Evolutionary conservation across 2,113 vertebrate genomes (phyloP).

Genomic region (Spheniscus mendiculus): DNA sequence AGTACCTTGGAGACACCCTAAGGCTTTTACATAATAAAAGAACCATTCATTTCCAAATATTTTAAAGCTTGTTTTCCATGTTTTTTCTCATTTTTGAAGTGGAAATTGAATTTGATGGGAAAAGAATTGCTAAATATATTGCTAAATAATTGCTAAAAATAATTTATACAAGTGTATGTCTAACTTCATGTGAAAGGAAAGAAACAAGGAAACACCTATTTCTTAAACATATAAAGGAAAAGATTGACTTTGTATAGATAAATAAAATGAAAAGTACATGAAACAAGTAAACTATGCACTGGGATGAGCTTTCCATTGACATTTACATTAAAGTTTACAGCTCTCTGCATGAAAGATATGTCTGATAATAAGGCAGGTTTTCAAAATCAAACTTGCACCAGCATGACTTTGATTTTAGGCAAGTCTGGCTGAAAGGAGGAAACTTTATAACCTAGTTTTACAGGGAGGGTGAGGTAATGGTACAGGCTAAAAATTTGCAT

Average conservation of each 20-base stretch:
- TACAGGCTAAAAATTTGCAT: background rate
- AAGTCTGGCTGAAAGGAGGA: background rate
- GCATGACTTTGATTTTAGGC: background rate
- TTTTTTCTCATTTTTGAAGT: slow-evolving; percentile 60
- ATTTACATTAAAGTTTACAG: background rate
- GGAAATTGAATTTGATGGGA: slow-evolving; percentile 9
- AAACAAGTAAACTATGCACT: background rate
- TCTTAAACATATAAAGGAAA: background rate
- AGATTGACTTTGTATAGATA: background rate
- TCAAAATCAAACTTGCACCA: background rate
- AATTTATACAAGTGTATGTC: background rate
- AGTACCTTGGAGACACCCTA: slow-evolving; percentile 69
- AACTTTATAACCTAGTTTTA: background rate
- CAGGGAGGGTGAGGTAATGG: background rate
- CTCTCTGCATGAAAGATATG: background rate
- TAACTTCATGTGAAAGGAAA: background rate
- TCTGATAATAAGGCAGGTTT: background rate
- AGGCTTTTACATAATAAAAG: slow-evolving; percentile 74
- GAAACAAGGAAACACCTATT: background rate
- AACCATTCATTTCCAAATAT: slow-evolving; percentile 61
- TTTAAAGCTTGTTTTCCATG: slow-evolving; percentile 60
- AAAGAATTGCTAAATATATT: slow-evolving; percentile 23
- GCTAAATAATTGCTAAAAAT: no score
- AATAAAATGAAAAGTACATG: background rate
- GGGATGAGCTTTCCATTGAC: background rate